Conservation (phyloP, 2,113 vertebrate species). For the Rattus rattus region DNA sequence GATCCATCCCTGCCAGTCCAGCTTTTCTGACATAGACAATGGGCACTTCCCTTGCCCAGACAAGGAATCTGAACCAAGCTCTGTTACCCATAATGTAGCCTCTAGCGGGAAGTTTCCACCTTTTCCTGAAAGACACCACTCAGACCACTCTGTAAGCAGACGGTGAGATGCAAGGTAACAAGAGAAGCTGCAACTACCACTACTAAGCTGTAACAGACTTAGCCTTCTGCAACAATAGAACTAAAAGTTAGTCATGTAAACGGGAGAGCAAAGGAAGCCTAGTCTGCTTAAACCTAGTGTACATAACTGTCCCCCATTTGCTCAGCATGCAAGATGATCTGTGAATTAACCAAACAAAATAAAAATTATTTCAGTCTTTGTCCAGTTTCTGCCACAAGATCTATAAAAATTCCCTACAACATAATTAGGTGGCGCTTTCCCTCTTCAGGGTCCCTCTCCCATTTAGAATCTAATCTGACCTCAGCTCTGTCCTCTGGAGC, state of each 20-base stretch:
- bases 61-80: not conserved
- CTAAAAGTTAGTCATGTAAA: not conserved
- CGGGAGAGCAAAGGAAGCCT: not conserved
- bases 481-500: not conserved
- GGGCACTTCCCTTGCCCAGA: too few species aligned
- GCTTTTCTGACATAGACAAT: not conserved
- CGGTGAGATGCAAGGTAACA: not conserved
- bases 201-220: not conserved
- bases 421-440: not conserved
- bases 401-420: not conserved
- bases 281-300: not conserved
- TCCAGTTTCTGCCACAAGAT: not conserved
- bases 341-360: not conserved
- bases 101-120: not conserved
- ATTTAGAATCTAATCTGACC: not conserved
- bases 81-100: not conserved
- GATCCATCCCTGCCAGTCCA: not conserved
- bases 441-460: not conserved
- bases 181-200: not conserved
- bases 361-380: not conserved
- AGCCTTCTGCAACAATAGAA: not conserved
- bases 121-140: too few species aligned
- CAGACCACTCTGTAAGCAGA: not conserved
- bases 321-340: not conserved
- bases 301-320: not conserved